phyloP scores from a whole-genome alignment of 2,888 invertebrate genomes.

The Falcaria lacertinaria region DNA sequence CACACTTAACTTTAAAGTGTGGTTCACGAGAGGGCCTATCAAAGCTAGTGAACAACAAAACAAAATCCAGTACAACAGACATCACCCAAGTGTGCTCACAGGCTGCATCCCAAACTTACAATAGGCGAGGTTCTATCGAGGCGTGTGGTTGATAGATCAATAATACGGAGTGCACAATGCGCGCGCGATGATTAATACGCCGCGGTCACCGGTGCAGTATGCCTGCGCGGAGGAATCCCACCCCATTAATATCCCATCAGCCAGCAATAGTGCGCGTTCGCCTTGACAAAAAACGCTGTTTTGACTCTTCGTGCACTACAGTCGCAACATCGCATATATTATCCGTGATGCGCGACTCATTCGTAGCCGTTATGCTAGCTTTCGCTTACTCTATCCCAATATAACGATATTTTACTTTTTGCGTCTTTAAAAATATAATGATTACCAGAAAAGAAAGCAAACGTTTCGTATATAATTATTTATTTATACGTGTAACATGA shows the following conservation, averaged over 20 bases:
- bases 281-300: constrained; percentile 38
- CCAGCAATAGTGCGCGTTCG: constrained; percentile 44
- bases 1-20: too few species aligned
- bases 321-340: not conserved
- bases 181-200: constrained; percentile 54
- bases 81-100: constrained; percentile 19
- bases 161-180: constrained; percentile 32
- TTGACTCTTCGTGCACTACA: constrained; percentile 22
- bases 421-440: too few species aligned
- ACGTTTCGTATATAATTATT: too few species aligned
- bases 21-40: not conserved
- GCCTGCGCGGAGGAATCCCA: constrained; percentile 47
- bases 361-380: too few species aligned
- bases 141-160: constrained; percentile 16
- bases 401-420: too few species aligned
- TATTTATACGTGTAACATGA: not conserved
- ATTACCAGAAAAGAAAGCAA: too few species aligned
- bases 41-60: not conserved
- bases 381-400: too few species aligned
- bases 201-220: constrained; percentile 20
- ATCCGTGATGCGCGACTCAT: too few species aligned
- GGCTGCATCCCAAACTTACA: not conserved
- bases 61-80: constrained; percentile 8
- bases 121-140: not conserved
- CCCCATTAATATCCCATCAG: constrained; percentile 69